Evolutionary conservation across 2,888 invertebrate genomes (phyloP).

Genomic region (Meandrusa payeni): DNA sequence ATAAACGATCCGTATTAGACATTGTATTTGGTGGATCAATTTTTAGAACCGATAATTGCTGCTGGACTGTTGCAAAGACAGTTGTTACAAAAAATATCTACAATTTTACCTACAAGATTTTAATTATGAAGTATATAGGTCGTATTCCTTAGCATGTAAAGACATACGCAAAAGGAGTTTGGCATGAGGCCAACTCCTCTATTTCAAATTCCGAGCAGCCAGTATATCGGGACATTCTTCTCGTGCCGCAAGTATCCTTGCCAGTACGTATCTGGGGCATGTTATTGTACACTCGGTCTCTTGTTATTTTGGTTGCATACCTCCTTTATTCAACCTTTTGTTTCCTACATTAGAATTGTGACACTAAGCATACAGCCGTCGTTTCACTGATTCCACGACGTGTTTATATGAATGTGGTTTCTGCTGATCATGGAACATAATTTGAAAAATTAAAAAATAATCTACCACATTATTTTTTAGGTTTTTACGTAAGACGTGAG

Average conservation of each 20-base stretch:
- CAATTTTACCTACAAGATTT: too few relatives aligned
- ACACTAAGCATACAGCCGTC: slow-evolving; percentile 34
- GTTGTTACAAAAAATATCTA: too few relatives aligned
- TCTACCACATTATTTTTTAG: too few relatives aligned
- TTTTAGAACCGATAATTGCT: too few relatives aligned
- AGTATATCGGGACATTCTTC: slow-evolving; percentile 39
- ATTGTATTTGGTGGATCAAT: too few relatives aligned
- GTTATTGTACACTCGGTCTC: slow-evolving; percentile 36
- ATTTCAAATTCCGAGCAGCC: slow-evolving; percentile 48
- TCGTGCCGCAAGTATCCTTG: slow-evolving; percentile 29
- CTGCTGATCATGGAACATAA: not conserved
- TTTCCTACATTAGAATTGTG: slow-evolving; percentile 52
- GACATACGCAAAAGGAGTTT: slow-evolving; percentile 44
- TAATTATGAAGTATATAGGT: too few relatives aligned
- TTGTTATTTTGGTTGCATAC: slow-evolving; percentile 35
- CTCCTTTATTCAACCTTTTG: slow-evolving; percentile 48
- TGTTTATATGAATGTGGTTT: not conserved
- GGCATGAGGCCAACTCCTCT: slow-evolving; percentile 47
- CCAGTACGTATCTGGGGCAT: slow-evolving; percentile 27
- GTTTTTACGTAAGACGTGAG: too few relatives aligned
- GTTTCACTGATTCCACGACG: slow-evolving; percentile 27
- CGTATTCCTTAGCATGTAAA: slow-evolving; percentile 37
- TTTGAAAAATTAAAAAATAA: not conserved
- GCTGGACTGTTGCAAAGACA: too few relatives aligned
- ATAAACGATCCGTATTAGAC: too few relatives aligned